Conservation (phyloP, 1,140 invertebrate species). For the Drosophila nigromelanica region DNA sequence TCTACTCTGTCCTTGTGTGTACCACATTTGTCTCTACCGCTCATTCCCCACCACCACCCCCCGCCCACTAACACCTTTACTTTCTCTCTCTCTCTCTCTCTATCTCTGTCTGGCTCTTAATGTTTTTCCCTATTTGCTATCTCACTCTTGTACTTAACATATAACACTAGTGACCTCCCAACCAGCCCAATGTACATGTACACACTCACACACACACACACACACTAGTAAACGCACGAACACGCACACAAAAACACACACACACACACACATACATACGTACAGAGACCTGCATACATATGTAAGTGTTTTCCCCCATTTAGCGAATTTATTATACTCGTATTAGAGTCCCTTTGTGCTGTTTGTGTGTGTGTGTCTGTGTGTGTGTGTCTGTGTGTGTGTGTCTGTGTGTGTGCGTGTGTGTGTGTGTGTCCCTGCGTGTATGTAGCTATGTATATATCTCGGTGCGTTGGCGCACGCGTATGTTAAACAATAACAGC, state of each 20-base stretch:
- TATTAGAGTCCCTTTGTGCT: constrained; percentile 47
- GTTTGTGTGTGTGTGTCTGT: constrained; percentile 12
- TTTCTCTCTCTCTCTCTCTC: constrained; percentile 19
- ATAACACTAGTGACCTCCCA: neutral
- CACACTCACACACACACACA: constrained; percentile 1
- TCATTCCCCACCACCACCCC: neutral
- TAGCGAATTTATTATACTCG: constrained; percentile 74
- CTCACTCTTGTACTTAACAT: constrained; percentile 15
- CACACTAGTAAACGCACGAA: neutral
- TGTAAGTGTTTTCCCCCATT: constrained; percentile 71
- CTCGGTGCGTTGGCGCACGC: constrained; percentile 62
- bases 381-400: constrained; percentile 17
- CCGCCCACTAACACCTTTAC: neutral
- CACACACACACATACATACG: neutral
- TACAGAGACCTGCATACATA: constrained; percentile 30
- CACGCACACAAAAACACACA: constrained; percentile 11
- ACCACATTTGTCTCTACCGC: constrained; percentile 5
- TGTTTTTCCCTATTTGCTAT: neutral
- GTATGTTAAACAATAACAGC: constrained; percentile 62
- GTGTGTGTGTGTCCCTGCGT: constrained; percentile 33
- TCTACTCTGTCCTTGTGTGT: constrained; percentile 17
- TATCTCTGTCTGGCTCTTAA: constrained; percentile 9
- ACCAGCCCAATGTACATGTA: constrained; percentile 9
- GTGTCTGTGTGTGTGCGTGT: constrained; percentile 20
- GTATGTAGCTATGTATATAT: constrained; percentile 43